These are phyloP conservation scores for Aculops lycopersici DNA, from an alignment of 1,140 invertebrate genomes.

Conservation along the genomic window DNA sequence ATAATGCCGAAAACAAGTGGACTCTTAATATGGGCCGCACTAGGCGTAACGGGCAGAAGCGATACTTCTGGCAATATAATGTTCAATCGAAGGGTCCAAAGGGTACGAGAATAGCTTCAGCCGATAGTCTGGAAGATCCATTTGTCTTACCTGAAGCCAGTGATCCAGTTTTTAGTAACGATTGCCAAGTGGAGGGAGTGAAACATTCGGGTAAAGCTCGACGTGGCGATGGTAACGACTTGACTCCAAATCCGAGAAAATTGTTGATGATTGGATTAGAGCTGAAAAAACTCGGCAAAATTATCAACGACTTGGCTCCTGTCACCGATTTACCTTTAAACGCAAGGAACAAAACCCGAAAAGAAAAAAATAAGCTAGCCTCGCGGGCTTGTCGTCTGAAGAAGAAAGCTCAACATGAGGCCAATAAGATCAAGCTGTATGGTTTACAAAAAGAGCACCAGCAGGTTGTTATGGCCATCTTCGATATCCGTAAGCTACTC, in stretches of 20 bases:
- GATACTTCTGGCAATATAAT: conserved; percentile 95
- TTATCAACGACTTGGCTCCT: conserved; percentile 80
- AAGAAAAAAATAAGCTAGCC: conserved; percentile 89
- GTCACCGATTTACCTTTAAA: conserved; percentile 66
- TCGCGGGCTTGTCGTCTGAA: conserved; percentile 73
- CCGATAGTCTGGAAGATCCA: conserved; percentile 27
- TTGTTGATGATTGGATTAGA: conserved; percentile 61
- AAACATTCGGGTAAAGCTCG: conserved; percentile 52
- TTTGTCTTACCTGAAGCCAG: conserved; percentile 56
- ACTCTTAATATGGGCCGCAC: conserved; percentile 10
- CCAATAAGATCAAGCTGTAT: conserved; percentile 70
- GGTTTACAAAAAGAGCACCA: conserved; percentile 75
- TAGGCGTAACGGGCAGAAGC: conserved; percentile 29
- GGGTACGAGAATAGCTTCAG: conserved; percentile 31
- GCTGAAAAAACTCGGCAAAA: conserved; percentile 55
- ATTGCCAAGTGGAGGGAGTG: conserved; percentile 34
- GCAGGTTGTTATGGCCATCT: conserved; percentile 21
- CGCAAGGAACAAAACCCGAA: conserved; percentile 50
- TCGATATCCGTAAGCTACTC: conserved; percentile 1
- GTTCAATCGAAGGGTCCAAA: conserved; percentile 92
- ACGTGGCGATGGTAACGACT: conserved; percentile 84
- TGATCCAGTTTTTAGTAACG: conserved; percentile 67
- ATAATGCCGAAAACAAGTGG: conserved; percentile 7
- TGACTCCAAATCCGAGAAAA: conserved; percentile 74
- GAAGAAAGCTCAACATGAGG: conserved; percentile 76